Evolutionary conservation across 2,797 vertebrate genomes (phyloP).

Genomic region (Typhlichthys subterraneus): DNA sequence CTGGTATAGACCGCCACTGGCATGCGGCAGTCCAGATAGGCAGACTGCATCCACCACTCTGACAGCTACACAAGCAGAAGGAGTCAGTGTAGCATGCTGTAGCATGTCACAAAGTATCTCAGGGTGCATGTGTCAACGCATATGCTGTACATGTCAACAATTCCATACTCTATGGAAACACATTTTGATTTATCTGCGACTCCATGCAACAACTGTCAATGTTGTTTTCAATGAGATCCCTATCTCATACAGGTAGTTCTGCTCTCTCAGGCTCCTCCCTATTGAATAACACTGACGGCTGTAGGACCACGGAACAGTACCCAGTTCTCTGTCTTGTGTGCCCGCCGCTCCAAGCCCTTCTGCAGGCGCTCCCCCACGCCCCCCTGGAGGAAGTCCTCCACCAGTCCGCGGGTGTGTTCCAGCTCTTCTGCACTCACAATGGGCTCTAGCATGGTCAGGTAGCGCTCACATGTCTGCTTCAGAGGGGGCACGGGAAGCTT

Average conservation of each 20-base stretch:
- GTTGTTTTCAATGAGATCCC: neutral
- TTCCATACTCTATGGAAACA: too few species aligned
- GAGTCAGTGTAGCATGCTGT: neutral
- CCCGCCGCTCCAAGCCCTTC: constrained; percentile 88
- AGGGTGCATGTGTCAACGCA: too few species aligned
- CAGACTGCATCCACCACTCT: constrained; percentile 96
- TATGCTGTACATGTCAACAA: too few species aligned
- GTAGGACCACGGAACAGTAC: constrained; percentile 63
- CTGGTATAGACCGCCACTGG: constrained; percentile 92
- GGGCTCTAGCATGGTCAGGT: constrained; percentile 86
- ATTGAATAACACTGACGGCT: neutral
- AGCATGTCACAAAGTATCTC: neutral
- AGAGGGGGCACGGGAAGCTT: constrained; percentile 87
- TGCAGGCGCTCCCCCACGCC: constrained; percentile 93
- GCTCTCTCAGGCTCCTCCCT: neutral
- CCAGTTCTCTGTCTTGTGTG: constrained; percentile 93
- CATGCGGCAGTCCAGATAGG: constrained; percentile 94
- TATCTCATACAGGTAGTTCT: neutral
- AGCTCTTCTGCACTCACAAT: constrained; percentile 90
- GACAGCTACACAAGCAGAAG: constrained; percentile 76
- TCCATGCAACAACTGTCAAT: neutral
- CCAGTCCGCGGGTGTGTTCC: constrained; percentile 81
- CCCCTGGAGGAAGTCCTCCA: constrained; percentile 85
- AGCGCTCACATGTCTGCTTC: constrained; percentile 87
- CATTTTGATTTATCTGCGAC: too few species aligned